phyloP scores from a whole-genome alignment of 2,113 vertebrate species.

The Bolborhynchus lineola region DNA sequence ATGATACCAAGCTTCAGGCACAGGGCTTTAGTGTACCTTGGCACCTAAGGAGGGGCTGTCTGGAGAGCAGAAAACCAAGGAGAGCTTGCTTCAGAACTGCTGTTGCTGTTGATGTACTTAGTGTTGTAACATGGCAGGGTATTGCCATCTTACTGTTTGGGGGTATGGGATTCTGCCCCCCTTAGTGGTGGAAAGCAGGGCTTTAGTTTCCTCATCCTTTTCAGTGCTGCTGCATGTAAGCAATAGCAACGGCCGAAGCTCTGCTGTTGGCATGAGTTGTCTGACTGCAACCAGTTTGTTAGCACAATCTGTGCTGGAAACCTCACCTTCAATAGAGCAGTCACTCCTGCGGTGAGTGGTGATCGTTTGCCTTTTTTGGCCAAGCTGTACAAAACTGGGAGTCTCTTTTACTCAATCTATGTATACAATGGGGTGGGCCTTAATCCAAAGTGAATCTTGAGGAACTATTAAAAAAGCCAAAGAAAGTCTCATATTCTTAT shows the following conservation, averaged over 20 bases:
- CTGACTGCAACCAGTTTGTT: background rate
- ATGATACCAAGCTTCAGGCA: constrained; percentile 11
- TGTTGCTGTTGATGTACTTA: background rate
- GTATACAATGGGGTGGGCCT: background rate
- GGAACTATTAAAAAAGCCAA: background rate
- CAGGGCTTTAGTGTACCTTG: background rate
- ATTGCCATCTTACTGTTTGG: background rate
- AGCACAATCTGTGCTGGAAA: background rate
- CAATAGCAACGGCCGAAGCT: background rate
- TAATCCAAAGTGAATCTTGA: background rate
- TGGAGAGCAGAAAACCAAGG: background rate
- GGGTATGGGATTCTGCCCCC: background rate
- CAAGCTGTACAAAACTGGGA: background rate
- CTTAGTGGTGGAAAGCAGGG: background rate
- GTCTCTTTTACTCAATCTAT: background rate
- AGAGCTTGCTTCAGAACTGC: background rate
- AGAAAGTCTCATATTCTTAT: background rate
- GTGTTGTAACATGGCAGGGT: fast-evolving
- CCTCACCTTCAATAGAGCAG: background rate
- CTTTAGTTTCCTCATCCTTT: background rate
- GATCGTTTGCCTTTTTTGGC: background rate
- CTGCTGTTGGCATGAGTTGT: background rate
- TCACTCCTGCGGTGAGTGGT: background rate
- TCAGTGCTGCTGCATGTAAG: background rate
- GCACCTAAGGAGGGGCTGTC: background rate